Conservation (phyloP, 2,888 invertebrate genomes). For the Amblyjoppa proteus region DNA sequence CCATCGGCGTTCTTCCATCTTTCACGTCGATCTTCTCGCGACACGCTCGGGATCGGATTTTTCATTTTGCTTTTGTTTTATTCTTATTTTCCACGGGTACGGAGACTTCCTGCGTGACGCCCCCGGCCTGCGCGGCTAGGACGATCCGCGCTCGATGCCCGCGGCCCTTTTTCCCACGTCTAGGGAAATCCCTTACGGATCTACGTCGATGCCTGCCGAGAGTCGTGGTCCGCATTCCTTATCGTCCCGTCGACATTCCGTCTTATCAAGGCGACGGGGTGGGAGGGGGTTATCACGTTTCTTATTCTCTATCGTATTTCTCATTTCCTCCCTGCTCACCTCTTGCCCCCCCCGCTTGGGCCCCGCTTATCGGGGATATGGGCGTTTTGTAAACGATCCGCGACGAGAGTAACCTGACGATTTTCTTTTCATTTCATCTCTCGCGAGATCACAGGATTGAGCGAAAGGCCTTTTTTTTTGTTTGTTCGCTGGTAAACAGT, state of each 20-base stretch:
- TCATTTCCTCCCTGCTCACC: conserved; percentile 6
- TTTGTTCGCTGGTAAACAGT: not conserved
- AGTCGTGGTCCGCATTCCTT: conserved; percentile 72
- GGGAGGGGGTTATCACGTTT: not conserved
- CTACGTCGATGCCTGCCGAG: conserved; percentile 67
- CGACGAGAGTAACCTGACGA: not conserved
- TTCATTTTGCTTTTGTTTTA: conserved; percentile 54
- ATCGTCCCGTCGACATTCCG: conserved; percentile 68
- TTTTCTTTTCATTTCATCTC: not conserved
- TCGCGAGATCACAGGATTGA: too few species aligned
- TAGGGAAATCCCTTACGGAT: conserved; percentile 66
- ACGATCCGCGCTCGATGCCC: conserved; percentile 40
- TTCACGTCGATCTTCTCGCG: conserved; percentile 64
- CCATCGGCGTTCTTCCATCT: conserved; percentile 57
- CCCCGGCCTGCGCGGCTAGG: conserved; percentile 3
- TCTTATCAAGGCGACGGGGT: conserved; percentile 67
- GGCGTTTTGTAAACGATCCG: not conserved
- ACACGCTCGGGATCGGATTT: conserved; percentile 59
- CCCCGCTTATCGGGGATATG: not conserved
- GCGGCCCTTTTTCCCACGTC: conserved; percentile 55
- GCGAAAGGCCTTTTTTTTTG: not conserved
- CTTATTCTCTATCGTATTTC: conserved; percentile 35
- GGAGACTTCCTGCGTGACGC: conserved; percentile 53
- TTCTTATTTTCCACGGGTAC: conserved; percentile 56
- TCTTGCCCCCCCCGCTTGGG: not conserved